Evolutionary conservation across 2,797 vertebrate species (phyloP).

Genomic region (Clamator glandarius): DNA sequence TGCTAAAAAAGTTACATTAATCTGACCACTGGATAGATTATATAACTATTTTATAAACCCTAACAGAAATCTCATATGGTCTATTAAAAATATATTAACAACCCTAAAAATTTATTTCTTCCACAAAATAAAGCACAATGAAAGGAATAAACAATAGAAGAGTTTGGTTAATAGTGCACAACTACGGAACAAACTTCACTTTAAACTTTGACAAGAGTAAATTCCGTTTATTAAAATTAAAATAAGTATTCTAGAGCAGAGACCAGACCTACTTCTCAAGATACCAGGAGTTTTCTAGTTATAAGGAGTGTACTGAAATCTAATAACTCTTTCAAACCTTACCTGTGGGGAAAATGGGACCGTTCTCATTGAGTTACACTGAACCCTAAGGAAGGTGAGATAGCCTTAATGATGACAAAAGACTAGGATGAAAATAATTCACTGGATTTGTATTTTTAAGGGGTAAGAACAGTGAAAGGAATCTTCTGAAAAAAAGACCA

Average conservation of each 20-base stretch:
- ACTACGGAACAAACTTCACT: neutral
- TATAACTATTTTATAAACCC: neutral
- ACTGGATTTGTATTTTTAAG: neutral
- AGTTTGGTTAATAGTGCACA: neutral
- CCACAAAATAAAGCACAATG: constrained; percentile 2
- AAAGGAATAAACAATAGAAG: constrained; percentile 30
- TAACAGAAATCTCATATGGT: neutral
- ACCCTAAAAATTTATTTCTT: constrained; percentile 4
- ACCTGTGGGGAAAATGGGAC: neutral
- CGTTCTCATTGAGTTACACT: neutral
- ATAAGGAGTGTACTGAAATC: neutral
- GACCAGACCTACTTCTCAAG: neutral
- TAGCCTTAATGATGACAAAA: neutral
- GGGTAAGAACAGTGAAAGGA: neutral
- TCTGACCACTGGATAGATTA: neutral
- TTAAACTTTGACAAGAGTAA: neutral
- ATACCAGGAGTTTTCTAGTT: neutral
- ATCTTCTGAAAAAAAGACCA: neutral
- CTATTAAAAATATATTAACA: constrained; percentile 8
- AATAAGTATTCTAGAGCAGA: neutral
- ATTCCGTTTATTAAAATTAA: neutral
- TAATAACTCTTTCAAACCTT: neutral
- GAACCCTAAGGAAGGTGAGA: neutral
- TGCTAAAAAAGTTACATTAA: neutral
- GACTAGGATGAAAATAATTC: neutral